Percentiles rank a stretch among this genome's conserved stretches.
Evolutionary conservation across 2,888 invertebrate genomes (phyloP).

Genomic region (Teleogryllus oceanicus): DNA sequence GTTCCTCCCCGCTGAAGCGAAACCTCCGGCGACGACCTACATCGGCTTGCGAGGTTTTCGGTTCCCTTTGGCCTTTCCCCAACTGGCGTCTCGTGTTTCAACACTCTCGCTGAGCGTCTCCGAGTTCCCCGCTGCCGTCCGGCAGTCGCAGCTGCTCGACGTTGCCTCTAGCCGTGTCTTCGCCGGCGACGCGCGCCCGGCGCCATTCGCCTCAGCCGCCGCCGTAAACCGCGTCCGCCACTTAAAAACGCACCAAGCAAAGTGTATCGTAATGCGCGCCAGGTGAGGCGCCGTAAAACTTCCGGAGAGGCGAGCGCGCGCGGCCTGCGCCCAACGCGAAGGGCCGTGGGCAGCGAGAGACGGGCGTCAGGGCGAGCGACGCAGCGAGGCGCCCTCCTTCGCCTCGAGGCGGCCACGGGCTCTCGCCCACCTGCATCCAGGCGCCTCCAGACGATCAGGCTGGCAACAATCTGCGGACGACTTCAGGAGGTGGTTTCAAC

Average conservation of each 20-base stretch:
- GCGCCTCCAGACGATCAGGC: too few species aligned
- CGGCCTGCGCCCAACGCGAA: too few species aligned
- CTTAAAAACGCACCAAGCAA: background rate
- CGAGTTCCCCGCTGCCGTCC: background rate
- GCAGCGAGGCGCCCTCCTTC: too few species aligned
- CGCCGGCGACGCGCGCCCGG: background rate
- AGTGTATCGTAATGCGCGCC: conserved; percentile 1
- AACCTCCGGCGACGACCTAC: too few species aligned
- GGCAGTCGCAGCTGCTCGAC: background rate
- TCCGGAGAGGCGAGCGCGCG: background rate
- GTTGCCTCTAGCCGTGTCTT: background rate
- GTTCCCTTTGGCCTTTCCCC: background rate
- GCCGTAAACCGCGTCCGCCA: background rate
- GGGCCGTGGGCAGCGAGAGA: too few species aligned
- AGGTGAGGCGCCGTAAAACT: conserved; percentile 7
- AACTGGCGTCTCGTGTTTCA: background rate
- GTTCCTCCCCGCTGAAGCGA: too few species aligned
- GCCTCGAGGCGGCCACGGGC: too few species aligned
- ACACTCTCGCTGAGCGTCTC: background rate
- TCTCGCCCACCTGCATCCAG: too few species aligned
- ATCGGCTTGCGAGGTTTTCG: too few species aligned
- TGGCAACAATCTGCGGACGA: too few species aligned
- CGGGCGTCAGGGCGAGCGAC: too few species aligned
- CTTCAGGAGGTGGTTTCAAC: too few species aligned
- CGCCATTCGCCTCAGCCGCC: background rate